These are phyloP conservation scores for Archilochus colubris DNA, from an alignment of 2,113 vertebrate genomes.

Conservation along the genomic window DNA sequence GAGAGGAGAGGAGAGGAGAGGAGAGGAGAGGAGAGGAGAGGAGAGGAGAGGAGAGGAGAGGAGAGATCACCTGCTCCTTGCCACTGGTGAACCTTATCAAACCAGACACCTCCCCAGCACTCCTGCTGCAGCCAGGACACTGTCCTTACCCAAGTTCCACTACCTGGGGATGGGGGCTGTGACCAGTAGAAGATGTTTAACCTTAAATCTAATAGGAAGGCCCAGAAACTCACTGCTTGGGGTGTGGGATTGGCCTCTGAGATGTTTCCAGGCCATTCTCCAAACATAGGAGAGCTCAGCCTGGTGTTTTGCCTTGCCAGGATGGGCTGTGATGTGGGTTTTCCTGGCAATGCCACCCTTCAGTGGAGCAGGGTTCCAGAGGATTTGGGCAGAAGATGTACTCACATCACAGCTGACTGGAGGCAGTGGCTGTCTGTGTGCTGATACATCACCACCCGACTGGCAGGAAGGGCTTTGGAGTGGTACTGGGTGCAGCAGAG, in stretches of 20 bases:
- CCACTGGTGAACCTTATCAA: neutral
- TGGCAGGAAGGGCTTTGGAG: fast-evolving
- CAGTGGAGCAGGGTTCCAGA: neutral
- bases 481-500: neutral
- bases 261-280: neutral
- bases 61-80: neutral
- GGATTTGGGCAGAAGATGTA: neutral
- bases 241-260: neutral
- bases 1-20: too few relatives aligned
- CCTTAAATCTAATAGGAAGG: neutral
- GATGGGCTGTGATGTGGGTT: neutral
- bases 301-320: neutral
- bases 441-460: neutral
- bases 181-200: neutral
- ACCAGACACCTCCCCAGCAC: neutral
- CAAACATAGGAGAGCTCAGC: neutral
- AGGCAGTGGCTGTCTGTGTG: neutral
- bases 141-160: neutral
- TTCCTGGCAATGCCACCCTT: neutral
- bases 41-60: neutral
- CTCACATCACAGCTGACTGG: neutral
- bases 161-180: fast-evolving
- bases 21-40: too few relatives aligned
- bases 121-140: neutral
- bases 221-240: neutral